Conservation (phyloP, 2,113 vertebrate species). For the Lamprotornis superbus region DNA sequence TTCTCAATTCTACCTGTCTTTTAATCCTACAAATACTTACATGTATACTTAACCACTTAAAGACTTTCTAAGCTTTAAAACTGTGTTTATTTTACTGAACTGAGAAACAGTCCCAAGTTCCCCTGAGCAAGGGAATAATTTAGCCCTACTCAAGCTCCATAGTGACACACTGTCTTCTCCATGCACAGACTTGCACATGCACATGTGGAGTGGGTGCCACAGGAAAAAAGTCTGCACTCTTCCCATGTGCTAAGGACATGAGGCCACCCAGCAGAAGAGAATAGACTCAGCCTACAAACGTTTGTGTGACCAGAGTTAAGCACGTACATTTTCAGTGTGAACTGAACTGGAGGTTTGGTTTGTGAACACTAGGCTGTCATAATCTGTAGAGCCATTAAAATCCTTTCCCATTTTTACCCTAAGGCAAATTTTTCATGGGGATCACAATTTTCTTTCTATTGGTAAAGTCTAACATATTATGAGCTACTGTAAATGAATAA, state of each 20-base stretch:
- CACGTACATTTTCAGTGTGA: background rate
- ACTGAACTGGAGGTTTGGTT: background rate
- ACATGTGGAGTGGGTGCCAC: background rate
- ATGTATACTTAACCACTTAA: background rate
- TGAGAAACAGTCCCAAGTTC: background rate
- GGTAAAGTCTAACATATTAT: background rate
- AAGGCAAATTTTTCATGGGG: background rate
- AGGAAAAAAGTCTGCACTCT: background rate
- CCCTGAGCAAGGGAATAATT: background rate
- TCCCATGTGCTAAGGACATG: rapidly evolving
- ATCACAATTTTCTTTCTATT: background rate
- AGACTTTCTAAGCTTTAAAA: background rate
- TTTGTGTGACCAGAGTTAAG: background rate
- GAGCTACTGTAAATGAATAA: background rate
- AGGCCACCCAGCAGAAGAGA: background rate
- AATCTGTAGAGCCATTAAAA: background rate
- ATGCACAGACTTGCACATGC: rapidly evolving
- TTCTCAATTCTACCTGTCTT: background rate
- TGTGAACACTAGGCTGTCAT: background rate
- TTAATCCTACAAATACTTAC: background rate
- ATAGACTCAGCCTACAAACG: background rate
- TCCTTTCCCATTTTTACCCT: background rate
- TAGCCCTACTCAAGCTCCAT: background rate
- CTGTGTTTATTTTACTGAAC: background rate
- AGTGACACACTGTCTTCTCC: background rate